A percentile compares a stretch with the other conserved stretches of the same genome.
Evolutionary conservation across 2,113 vertebrate genomes (phyloP).

Genomic region (Harpagus bidentatus): DNA sequence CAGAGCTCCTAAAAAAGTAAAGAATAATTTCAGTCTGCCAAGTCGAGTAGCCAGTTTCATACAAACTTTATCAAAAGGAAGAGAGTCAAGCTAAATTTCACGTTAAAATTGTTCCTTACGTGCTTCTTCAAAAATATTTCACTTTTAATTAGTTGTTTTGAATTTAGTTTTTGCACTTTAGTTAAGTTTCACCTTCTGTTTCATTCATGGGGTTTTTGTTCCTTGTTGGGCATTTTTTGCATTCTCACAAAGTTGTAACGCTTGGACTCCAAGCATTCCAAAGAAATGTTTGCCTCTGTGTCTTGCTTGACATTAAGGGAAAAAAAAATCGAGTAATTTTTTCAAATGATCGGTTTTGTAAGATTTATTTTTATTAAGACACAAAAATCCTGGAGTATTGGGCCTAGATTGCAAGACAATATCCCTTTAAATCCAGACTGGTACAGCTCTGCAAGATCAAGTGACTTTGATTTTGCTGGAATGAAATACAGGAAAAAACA

Average conservation of each 20-base stretch:
- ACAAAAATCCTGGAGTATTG: neutral
- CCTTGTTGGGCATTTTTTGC: neutral
- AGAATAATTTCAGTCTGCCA: neutral
- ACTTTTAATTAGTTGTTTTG: neutral
- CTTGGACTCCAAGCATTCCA: neutral
- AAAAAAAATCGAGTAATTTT: neutral
- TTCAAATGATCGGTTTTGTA: neutral
- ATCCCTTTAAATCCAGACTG: neutral
- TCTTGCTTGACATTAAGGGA: neutral
- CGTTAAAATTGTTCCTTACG: neutral
- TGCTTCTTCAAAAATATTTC: neutral
- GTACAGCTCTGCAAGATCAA: constrained; percentile 1
- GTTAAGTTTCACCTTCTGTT: neutral
- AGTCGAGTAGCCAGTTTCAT: neutral
- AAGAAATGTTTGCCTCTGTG: neutral
- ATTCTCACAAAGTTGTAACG: neutral
- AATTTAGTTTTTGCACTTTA: neutral
- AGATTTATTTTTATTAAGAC: constrained; percentile 10
- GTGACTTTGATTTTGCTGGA: neutral
- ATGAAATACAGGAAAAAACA: constrained; percentile 45
- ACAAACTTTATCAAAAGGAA: neutral
- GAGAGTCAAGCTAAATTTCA: neutral
- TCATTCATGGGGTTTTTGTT: neutral
- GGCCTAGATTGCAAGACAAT: neutral
- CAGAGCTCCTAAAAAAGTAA: neutral